Percentiles rank a stretch among this genome's conserved stretches.
phyloP scores from a whole-genome alignment of 2,888 invertebrate genomes.

The Glyphotaelius pellucidus region DNA sequence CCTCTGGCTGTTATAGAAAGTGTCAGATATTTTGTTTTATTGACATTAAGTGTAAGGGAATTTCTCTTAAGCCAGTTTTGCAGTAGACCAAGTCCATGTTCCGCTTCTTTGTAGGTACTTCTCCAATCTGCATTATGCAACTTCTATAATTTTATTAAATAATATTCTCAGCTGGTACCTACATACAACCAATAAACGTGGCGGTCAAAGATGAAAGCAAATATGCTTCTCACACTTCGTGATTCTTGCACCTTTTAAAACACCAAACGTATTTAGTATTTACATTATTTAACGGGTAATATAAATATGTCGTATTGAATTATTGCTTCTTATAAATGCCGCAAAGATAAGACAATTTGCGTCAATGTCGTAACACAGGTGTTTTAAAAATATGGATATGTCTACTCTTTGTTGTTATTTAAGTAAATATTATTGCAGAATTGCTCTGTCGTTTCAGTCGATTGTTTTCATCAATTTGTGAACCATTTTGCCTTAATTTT shows the following conservation, averaged over 20 bases:
- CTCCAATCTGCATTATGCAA: no score
- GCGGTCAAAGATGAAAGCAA: background rate
- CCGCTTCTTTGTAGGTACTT: no score
- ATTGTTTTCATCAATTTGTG: background rate
- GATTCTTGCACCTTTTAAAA: background rate
- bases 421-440: background rate
- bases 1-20: no score
- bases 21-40: no score
- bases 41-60: no score
- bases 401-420: background rate
- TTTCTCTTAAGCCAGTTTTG: no score
- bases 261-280: background rate
- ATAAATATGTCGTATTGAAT: background rate
- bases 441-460: background rate
- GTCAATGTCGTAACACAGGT: background rate
- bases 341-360: background rate
- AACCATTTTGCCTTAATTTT: background rate
- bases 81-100: no score
- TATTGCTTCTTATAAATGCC: background rate
- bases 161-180: background rate
- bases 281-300: background rate
- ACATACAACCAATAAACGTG: background rate
- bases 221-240: background rate
- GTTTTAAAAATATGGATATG: background rate
- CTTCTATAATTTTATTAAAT: background rate